phyloP scores from a whole-genome alignment of 2,888 invertebrate species.

The Synergus gifuensis region DNA sequence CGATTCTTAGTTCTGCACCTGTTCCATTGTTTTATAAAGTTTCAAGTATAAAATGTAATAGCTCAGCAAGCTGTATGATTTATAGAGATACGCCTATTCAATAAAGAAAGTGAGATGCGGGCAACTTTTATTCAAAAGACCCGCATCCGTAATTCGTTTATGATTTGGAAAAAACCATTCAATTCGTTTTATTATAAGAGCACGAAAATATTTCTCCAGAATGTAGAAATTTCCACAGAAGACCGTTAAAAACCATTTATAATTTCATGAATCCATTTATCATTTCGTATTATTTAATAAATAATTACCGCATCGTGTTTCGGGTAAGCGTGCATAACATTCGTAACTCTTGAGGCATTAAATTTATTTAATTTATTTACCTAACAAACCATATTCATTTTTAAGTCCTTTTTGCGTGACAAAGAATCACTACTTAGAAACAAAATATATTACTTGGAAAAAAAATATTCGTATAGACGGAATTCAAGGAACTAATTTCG shows the following conservation, averaged over 20 bases:
- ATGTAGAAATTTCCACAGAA: background rate
- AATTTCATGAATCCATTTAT: too few species aligned
- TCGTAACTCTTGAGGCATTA: background rate
- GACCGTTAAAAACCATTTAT: background rate
- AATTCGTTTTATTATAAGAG: background rate
- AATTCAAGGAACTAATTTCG: slow-evolving; percentile 24
- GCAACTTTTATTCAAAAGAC: background rate
- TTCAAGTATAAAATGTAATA: background rate
- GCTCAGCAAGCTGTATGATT: background rate
- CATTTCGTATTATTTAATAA: background rate
- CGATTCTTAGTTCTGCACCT: background rate
- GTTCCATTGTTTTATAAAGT: background rate
- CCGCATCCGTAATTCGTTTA: background rate
- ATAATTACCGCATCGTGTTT: background rate
- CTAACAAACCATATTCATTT: background rate
- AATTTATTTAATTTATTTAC: too few species aligned
- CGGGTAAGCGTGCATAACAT: background rate
- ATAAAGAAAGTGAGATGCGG: slow-evolving; percentile 1
- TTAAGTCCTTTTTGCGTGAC: background rate
- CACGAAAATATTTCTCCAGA: background rate
- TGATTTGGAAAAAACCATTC: background rate
- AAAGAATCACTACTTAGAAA: background rate
- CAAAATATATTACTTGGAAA: background rate
- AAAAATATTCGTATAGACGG: background rate
- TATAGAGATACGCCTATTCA: background rate